Evolutionary conservation across 2,888 invertebrate genomes (phyloP).

Genomic region (Tuta absoluta): DNA sequence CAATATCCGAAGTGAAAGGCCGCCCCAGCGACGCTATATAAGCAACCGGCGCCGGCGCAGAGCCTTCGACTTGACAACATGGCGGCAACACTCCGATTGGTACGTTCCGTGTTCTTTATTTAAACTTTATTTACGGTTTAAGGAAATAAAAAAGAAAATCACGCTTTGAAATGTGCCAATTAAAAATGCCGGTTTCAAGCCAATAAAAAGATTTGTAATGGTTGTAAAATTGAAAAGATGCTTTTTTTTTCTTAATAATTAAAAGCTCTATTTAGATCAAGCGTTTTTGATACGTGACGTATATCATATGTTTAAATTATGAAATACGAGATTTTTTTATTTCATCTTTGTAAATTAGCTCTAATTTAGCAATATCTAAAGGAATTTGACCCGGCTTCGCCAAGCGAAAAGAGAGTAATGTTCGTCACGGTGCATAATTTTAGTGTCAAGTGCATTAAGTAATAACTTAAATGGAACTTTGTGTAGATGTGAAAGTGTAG

Average conservation of each 20-base stretch:
- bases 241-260: no score
- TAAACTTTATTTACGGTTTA: constrained; percentile 29
- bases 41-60: constrained; percentile 62
- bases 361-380: not conserved
- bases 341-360: no score
- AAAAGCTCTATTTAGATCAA: no score
- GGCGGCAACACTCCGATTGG: constrained; percentile 71
- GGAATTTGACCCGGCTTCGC: constrained; percentile 1
- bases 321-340: no score
- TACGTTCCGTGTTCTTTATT: constrained; percentile 59
- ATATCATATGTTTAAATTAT: no score
- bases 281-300: no score
- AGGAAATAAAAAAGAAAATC: not conserved
- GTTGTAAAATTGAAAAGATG: no score
- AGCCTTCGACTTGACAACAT: constrained; percentile 74
- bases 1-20: constrained; percentile 64
- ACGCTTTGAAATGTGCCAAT: not conserved
- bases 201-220: no score
- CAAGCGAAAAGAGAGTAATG: constrained; percentile 4
- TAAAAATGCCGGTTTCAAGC: not conserved
- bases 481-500: constrained; percentile 36
- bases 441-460: constrained; percentile 26
- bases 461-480: constrained; percentile 23
- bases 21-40: constrained; percentile 64
- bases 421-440: constrained; percentile 4